Percentiles rank a stretch among this genome's conserved stretches.
phyloP scores from a whole-genome alignment of 1,140 invertebrate genomes.

The Drosophila jambulina region DNA sequence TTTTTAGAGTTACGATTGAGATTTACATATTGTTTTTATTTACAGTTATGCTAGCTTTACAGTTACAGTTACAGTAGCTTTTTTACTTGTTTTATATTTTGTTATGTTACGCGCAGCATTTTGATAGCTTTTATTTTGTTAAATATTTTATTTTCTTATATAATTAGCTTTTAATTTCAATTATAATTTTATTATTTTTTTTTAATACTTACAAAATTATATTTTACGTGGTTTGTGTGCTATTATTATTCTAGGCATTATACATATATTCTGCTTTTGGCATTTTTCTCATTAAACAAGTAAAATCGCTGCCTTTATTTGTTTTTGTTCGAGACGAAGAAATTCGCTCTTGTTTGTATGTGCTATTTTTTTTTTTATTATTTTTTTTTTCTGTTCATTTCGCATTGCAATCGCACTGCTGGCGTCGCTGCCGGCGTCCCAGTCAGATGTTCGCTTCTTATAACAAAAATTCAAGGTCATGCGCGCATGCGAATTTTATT shows the following conservation, averaged over 20 bases:
- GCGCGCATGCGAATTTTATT: slow-evolving; percentile 38
- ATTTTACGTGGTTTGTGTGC: neutral
- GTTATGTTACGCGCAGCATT: too few species aligned
- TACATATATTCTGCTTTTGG: neutral
- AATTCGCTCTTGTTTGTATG: slow-evolving; percentile 18
- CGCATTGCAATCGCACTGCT: slow-evolving; percentile 33
- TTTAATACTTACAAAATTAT: neutral
- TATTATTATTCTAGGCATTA: neutral
- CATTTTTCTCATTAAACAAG: slow-evolving; percentile 18
- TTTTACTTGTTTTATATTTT: too few species aligned
- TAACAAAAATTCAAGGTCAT: slow-evolving; percentile 44
- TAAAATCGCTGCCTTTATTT: slow-evolving; percentile 15
- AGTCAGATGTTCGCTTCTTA: slow-evolving; percentile 40
- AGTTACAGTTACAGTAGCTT: neutral
- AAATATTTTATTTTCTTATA: neutral
- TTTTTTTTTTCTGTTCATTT: slow-evolving; percentile 26
- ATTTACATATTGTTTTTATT: too few species aligned
- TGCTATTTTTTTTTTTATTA: neutral
- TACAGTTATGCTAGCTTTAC: neutral
- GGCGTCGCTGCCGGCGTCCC: slow-evolving; percentile 19
- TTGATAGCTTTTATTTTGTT: neutral
- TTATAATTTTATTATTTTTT: neutral
- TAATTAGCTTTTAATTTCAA: too few species aligned
- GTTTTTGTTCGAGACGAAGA: slow-evolving; percentile 24
- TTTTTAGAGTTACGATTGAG: neutral